A percentile compares a stretch with the other conserved stretches of the same genome.
phyloP scores from a whole-genome alignment of 2,113 vertebrate genomes.

The Baryphthengus martii region DNA sequence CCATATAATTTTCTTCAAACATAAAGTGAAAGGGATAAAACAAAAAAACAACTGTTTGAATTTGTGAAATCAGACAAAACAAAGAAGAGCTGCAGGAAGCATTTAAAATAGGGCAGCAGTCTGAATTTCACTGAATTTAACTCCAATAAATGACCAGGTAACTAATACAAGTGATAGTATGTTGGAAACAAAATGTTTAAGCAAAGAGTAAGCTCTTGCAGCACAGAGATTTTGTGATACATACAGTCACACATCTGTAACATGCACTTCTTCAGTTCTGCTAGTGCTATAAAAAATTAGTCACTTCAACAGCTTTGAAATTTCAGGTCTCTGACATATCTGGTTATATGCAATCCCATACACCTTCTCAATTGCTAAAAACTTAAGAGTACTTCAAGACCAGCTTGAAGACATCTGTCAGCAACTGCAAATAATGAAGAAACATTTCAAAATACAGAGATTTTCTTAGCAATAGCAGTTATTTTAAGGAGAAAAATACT shows the following conservation, averaged over 20 bases:
- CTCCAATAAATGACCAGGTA: background rate
- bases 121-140: background rate
- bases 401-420: background rate
- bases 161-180: background rate
- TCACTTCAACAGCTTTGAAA: background rate
- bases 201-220: background rate
- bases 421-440: background rate
- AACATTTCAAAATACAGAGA: background rate
- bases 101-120: background rate
- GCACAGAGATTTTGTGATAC: background rate
- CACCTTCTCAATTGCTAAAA: background rate
- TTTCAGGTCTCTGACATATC: background rate
- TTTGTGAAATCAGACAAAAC: background rate
- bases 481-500: background rate
- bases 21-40: background rate
- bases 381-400: background rate
- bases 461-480: background rate
- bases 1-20: constrained; percentile 24
- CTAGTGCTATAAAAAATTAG: background rate
- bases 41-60: background rate
- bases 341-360: background rate
- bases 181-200: background rate
- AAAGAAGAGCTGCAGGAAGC: background rate
- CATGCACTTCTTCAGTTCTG: background rate
- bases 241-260: rapidly evolving